Evolutionary conservation across 2,888 invertebrate species (phyloP).

Genomic region (Lymantria monacha): DNA sequence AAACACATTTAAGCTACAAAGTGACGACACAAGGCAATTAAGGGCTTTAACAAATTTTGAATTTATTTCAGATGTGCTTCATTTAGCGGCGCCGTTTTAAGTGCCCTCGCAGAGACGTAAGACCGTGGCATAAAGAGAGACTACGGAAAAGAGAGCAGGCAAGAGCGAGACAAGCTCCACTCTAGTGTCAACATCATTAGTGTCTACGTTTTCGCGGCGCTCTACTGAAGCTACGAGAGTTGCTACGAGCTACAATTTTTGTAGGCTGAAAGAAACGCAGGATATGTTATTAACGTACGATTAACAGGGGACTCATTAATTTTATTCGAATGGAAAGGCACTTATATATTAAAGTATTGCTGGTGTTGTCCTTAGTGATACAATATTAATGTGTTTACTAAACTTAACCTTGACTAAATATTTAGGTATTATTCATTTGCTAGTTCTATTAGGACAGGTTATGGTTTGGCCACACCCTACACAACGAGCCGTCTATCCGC

Average conservation of each 20-base stretch:
- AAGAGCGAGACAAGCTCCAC: constrained; percentile 50
- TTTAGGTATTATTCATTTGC: background rate
- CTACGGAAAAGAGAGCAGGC: constrained; percentile 38
- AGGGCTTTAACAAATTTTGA: constrained; percentile 49
- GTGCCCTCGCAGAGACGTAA: constrained; percentile 46
- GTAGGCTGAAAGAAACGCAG: constrained; percentile 22
- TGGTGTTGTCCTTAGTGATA: background rate
- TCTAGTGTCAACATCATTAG: constrained; percentile 80
- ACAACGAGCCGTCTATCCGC: too few relatives aligned
- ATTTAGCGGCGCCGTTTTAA: constrained; percentile 47
- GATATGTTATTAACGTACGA: background rate
- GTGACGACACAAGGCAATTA: constrained; percentile 20
- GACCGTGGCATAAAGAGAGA: constrained; percentile 24
- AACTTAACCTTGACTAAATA: constrained; percentile 5
- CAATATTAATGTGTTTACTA: background rate
- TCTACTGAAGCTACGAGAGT: constrained; percentile 54
- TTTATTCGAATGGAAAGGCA: background rate
- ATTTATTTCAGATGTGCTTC: constrained; percentile 44
- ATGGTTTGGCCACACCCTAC: too few relatives aligned
- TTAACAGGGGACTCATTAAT: background rate
- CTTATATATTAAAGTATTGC: background rate
- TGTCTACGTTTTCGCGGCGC: constrained; percentile 54
- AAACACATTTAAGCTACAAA: too few relatives aligned
- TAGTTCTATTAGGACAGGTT: background rate
- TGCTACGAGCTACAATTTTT: constrained; percentile 47